Conservation (phyloP, 2,888 invertebrate genomes). For the Tiphia femorata region DNA sequence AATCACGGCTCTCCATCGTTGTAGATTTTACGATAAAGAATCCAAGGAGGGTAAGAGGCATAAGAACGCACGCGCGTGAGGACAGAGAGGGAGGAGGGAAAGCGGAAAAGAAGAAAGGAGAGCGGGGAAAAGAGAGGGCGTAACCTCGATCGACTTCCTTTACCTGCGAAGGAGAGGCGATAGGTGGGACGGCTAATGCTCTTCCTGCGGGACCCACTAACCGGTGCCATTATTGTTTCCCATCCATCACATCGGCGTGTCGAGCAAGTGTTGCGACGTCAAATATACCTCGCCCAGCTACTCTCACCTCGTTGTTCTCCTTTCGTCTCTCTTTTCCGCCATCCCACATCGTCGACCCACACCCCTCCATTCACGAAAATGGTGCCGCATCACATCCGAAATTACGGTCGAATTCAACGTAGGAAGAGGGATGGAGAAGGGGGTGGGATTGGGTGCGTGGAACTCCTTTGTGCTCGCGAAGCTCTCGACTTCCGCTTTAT, state of each 20-base stretch:
- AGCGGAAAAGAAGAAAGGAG: no score
- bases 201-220: constrained; percentile 39
- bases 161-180: constrained; percentile 30
- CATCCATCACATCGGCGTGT: constrained; percentile 43
- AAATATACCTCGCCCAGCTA: constrained; percentile 28
- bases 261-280: constrained; percentile 21
- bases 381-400: constrained; percentile 56
- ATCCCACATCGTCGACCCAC: no score
- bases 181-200: constrained; percentile 40
- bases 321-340: no score
- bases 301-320: no score
- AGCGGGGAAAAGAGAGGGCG: no score
- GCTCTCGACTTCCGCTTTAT: constrained; percentile 44
- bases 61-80: no score
- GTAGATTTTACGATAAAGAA: no score
- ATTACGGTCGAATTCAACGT: constrained; percentile 43
- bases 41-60: no score
- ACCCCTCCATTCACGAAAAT: no score
- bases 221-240: constrained; percentile 48
- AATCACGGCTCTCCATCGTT: no score
- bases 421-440: constrained; percentile 14
- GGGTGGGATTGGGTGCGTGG: constrained; percentile 9
- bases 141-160: constrained; percentile 20
- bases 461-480: constrained; percentile 41
- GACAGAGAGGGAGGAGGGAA: no score